Base-by-base conservation (phyloP, 2,113 vertebrate species). In the Psettodes erumei region DNA sequence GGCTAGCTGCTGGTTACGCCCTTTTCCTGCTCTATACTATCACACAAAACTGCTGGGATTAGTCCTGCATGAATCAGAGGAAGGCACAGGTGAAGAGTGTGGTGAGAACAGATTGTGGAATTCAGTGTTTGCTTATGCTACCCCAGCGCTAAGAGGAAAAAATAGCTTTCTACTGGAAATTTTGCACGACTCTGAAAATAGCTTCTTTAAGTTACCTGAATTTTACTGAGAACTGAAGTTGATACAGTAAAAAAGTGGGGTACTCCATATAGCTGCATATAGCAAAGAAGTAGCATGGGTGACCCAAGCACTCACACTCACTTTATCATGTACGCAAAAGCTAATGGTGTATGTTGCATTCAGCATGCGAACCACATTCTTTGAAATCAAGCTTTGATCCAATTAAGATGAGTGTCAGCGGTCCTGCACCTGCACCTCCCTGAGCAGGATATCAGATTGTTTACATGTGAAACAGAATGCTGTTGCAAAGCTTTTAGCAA, bases 11-110 rank as follows among this genome's bases (percentile, higher is more conserved):
- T 28, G 48, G 23, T 13, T 38, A 28, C 16, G 16, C 61, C 33
- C 23, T 54, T n/a, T 54, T 67, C 48, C 64, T 40, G 64, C 35
- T 53, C 21, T 21, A 11, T 19, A n/a, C 48, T 40, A 67, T 33
- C 60, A 47, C 16, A 63, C 27, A 23, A 53, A 53, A 35, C 33
- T 13, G 11, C 19, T 15, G 19, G 40, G 58, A 19, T 61, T 27
- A 19, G 2, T 35, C 32, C 37, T 0, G 8, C 33, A 7, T 65
- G 45, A 35, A 37, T 21, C 13, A 37, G 32, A 60, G 33, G 2
- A 50, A 28, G 7, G 18, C 5, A 27, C 28, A 48, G 54, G 42
- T 47, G 30, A 47, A 58, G 15, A 16, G 16, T 42, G 11, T 53
- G 33, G 16, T 23, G 9, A 38, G 37, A 16, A 23, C 21, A 55